phyloP scores from a whole-genome alignment of 2,888 invertebrate species.

The Heliconius ethilla region DNA sequence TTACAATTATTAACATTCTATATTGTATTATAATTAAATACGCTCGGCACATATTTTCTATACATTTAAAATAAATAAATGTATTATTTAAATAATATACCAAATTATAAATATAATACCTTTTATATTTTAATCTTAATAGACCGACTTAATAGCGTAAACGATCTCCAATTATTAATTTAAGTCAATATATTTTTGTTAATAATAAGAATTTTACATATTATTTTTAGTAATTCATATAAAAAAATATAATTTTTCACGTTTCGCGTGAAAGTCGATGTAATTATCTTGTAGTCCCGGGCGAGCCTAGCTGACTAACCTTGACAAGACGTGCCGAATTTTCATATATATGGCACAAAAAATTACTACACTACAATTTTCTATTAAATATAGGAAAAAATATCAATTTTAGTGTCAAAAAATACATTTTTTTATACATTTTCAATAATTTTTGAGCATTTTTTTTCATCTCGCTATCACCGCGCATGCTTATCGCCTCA shows the following conservation, averaged over 20 bases:
- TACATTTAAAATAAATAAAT: neutral
- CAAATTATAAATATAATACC: neutral
- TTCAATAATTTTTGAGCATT: conserved; percentile 10
- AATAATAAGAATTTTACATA: neutral
- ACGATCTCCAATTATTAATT: neutral
- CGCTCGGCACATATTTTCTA: neutral
- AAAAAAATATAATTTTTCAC: neutral
- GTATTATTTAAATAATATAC: neutral
- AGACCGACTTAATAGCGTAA: neutral
- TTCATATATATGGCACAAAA: neutral
- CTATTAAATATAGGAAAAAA: neutral
- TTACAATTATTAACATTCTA: neutral
- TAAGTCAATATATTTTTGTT: neutral
- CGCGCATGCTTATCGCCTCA: conserved; percentile 74
- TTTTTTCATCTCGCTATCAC: conserved; percentile 47
- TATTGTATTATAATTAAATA: too few relatives aligned
- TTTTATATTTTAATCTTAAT: neutral
- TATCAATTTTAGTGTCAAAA: neutral
- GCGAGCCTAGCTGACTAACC: conserved; percentile 32
- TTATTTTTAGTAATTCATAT: neutral
- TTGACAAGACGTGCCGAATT: conserved; percentile 12
- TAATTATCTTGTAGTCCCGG: conserved; percentile 21
- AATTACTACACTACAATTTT: neutral
- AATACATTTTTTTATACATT: neutral
- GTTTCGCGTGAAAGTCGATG: neutral